Evolutionary conservation across 1,140 invertebrate genomes (phyloP).

Genomic region (Drosophila micromelanica): DNA sequence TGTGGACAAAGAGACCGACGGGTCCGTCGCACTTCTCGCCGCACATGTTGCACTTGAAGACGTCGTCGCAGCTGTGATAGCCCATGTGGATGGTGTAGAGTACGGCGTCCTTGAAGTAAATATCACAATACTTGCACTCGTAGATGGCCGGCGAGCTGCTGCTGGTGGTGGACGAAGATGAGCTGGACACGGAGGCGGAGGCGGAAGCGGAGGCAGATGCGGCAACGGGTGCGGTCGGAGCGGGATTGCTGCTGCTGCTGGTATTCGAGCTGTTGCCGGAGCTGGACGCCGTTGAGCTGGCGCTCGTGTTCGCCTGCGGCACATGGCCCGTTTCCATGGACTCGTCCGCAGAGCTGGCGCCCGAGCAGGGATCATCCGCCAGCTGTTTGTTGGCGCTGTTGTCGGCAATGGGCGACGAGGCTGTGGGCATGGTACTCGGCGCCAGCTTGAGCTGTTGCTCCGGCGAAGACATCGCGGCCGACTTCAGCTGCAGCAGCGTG

Average conservation of each 20-base stretch:
- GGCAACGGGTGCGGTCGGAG: slow-evolving; percentile 59
- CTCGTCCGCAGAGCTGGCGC: slow-evolving; percentile 70
- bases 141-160: slow-evolving; percentile 84
- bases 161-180: slow-evolving; percentile 33
- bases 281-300: slow-evolving; percentile 76
- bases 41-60: slow-evolving; percentile 98
- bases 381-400: slow-evolving; percentile 46
- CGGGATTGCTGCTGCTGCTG: slow-evolving; percentile 84
- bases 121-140: slow-evolving; percentile 94
- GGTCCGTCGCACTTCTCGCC: slow-evolving; percentile 92
- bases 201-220: slow-evolving; percentile 5
- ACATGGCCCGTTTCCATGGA: slow-evolving; percentile 69
- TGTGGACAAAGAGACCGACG: slow-evolving; percentile 96
- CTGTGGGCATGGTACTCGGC: slow-evolving; percentile 50
- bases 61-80: slow-evolving; percentile 95
- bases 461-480: slow-evolving; percentile 59
- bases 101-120: slow-evolving; percentile 94
- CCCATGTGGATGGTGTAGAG: slow-evolving; percentile 98
- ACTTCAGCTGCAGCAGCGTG: slow-evolving; percentile 62
- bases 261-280: slow-evolving; percentile 84
- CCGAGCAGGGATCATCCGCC: slow-evolving; percentile 64
- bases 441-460: slow-evolving; percentile 55
- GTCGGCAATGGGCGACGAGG: slow-evolving; percentile 66
- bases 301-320: slow-evolving; percentile 66
- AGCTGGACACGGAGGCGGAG: slow-evolving; percentile 31